Percentiles rank a stretch among this genome's conserved stretches.
Evolutionary conservation across 2,888 invertebrate species (phyloP).

Genomic region (Cryptocheilus praepositus): DNA sequence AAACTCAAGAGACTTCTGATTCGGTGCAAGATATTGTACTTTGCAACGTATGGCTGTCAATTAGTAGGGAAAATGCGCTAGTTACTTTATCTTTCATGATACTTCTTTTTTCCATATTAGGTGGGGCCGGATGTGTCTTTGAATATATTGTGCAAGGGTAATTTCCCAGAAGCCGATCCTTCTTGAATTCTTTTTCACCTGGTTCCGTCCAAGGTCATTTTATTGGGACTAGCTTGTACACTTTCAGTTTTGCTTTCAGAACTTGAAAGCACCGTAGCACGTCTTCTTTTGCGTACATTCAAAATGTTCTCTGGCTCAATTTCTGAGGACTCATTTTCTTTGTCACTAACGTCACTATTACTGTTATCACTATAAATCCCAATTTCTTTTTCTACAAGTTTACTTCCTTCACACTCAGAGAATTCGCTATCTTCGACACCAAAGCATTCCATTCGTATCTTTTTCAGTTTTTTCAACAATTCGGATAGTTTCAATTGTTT

Average conservation of each 20-base stretch:
- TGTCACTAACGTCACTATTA: too few species aligned
- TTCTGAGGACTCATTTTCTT: background rate
- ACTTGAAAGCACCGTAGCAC: background rate
- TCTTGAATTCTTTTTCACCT: background rate
- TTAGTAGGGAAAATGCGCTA: background rate
- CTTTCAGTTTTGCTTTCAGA: background rate
- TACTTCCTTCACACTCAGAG: too few species aligned
- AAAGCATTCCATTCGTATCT: too few species aligned
- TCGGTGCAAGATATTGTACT: background rate
- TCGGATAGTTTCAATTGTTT: too few species aligned
- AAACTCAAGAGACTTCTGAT: background rate
- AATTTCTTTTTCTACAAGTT: too few species aligned
- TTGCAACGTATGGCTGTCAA: too few species aligned
- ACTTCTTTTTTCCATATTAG: background rate
- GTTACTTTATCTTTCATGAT: background rate
- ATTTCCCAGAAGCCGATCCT: background rate
- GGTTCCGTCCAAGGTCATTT: background rate
- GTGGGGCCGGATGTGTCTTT: background rate
- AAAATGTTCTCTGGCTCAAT: background rate
- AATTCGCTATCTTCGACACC: too few species aligned
- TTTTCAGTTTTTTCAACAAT: too few species aligned
- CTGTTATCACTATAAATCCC: too few species aligned
- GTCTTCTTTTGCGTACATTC: background rate
- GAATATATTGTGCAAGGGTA: conserved; percentile 3
- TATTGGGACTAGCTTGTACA: background rate